Evolutionary conservation across 2,888 invertebrate genomes (phyloP), one percentile per base, ranked within the genome.

Genomic region (Coecobrya sp.): DNA sequence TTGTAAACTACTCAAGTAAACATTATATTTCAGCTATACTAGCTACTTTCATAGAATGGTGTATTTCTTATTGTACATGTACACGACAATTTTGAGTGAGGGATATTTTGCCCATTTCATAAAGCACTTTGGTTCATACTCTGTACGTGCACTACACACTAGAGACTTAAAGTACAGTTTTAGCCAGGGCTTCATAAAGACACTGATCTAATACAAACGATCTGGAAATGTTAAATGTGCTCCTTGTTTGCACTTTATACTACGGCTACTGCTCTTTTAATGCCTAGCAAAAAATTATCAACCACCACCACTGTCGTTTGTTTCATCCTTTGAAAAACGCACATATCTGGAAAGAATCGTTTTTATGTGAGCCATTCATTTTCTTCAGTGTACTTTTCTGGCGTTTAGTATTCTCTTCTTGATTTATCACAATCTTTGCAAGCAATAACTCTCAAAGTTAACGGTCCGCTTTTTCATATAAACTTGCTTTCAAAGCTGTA

Each of bases 331-430:
- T 73, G 42, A n/a, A 79, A 55, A 79, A 36, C 13, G 25, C 73
- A 45, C 73, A 42, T 79, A 52, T 49, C 36, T 59, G 36, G 36
- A 45, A 82, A 70, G 84, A 84, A 82, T 89, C 89, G 68, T 52
- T 89, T 87, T 89, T 89, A 89, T 89, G 89, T 89, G 89, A 82
- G 73, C 70, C 62, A 89, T 89, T 73, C 89, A 89, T 89, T 89
- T 89, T 82, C 16, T 81, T 82, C 82, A 89, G 70, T 89, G 84
- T 82, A 73, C 25, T 70, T 84, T 84, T 59, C 59, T 89, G 82
- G 89, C 82, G 19, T 82, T 85, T 89, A 49, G 70, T 84, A 89
- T 89, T 89, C 89, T 70, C 73, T 70, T 84, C 70, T 89, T 89
- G 89, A 89, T 89, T 89, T 89, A 89, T 89, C 65, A 89, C 89